Evolutionary conservation across 2,888 invertebrate genomes (phyloP), one percentile per base, ranked within the genome.

Genomic region (Autographa pulchrina): DNA sequence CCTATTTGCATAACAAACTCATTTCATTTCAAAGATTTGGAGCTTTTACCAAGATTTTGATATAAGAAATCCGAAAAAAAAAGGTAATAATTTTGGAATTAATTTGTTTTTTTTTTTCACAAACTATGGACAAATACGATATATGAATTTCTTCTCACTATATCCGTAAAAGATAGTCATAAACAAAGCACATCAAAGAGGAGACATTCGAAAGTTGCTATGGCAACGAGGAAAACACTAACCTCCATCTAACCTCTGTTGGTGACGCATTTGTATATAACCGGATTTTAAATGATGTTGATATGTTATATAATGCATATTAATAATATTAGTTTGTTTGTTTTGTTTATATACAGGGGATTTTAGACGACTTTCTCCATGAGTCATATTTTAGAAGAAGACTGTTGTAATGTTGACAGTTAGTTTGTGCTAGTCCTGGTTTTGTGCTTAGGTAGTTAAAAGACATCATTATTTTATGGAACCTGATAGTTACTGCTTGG

Each of bases 141-240:
- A 38, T 11, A 8, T 38, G 38, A 11, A 38, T 38, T 38, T 38
- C 11, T 38, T 38, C 38, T 38, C 11, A 9, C 38, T 38, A 38
- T 38, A 38, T 11, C 9, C 11, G 11, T 38, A 16, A 43, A 43
- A 5, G 16, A n/a, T 48, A 0, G 48, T 48, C n/a, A 48, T 14
- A 43, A 14, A 14, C n/a, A 7, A 1, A n/a, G 4, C 48, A 7
- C n/a, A 48, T 48, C 48, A 43, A 43, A 43, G 43, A 38, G 11
- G 11, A 43, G 43, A 41, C 1, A 48, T 48, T 48, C 48, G 48
- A 48, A 48, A 48, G 48, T 48, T 14, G 48, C 48, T 48, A 48
- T 48, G 48, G 48, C 48, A 48, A 48, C 48, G n/a, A 48, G 48
- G 48, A 48, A 48, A 48, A 48, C 48, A 48, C n/a, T n/a, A 48